phyloP scores from a whole-genome alignment of 2,888 invertebrate genomes.

The Drosophila incognita region DNA sequence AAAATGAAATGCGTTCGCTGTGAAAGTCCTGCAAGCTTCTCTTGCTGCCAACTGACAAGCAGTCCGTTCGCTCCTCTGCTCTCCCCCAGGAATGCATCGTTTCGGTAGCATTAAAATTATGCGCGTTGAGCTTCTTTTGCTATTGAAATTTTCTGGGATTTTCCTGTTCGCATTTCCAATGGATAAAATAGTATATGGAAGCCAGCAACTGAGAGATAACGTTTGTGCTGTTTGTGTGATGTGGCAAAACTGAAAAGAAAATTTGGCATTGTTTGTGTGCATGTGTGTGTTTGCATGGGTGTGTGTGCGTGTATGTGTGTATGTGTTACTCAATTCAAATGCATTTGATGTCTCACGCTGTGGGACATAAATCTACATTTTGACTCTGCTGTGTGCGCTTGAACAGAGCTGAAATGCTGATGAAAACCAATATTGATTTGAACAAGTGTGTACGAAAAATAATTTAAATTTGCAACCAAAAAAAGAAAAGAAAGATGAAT shows the following conservation, averaged over 20 bases:
- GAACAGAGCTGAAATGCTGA: neutral
- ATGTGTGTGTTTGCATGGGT: neutral
- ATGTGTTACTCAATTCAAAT: slow-evolving; percentile 23
- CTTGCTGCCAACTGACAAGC: slow-evolving; percentile 2
- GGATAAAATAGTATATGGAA: slow-evolving; percentile 17
- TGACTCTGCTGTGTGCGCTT: slow-evolving; percentile 7
- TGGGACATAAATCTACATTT: slow-evolving; percentile 47
- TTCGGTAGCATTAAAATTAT: slow-evolving; percentile 52
- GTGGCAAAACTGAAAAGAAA: slow-evolving; percentile 31
- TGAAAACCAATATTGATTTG: neutral
- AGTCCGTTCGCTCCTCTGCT: neutral
- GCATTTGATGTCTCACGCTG: slow-evolving; percentile 40
- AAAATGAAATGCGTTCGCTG: slow-evolving; percentile 70
- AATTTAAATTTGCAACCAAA: neutral
- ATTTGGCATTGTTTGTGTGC: slow-evolving; percentile 12
- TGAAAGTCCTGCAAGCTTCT: slow-evolving; percentile 21
- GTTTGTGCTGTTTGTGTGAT: slow-evolving; percentile 47
- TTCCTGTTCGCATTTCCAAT: slow-evolving; percentile 53
- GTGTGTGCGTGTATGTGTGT: neutral
- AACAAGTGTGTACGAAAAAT: neutral
- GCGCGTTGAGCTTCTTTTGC: slow-evolving; percentile 68
- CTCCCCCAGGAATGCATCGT: slow-evolving; percentile 10
- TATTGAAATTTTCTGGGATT: slow-evolving; percentile 65
- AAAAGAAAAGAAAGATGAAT: neutral
- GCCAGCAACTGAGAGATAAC: neutral